phyloP scores from a whole-genome alignment of 1,140 invertebrate species.

The Megalonaias nervosa region DNA sequence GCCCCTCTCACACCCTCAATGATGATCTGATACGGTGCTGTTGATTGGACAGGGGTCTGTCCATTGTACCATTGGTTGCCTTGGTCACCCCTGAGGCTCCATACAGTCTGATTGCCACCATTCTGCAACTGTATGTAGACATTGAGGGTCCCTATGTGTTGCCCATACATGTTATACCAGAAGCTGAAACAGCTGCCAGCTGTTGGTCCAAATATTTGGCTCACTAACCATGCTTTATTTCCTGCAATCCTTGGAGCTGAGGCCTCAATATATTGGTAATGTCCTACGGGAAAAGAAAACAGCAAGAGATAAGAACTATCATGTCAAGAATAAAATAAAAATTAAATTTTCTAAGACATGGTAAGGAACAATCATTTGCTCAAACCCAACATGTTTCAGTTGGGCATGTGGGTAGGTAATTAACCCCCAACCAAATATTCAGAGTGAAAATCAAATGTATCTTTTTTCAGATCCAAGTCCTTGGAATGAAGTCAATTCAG shows the following conservation, averaged over 20 bases:
- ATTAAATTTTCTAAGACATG: too few relatives aligned
- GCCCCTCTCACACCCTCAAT: constrained; percentile 53
- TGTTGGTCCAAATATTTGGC: constrained; percentile 41
- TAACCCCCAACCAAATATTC: too few relatives aligned
- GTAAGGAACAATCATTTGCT: too few relatives aligned
- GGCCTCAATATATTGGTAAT: constrained; percentile 64
- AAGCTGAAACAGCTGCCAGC: constrained; percentile 48
- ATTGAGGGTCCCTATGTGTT: constrained; percentile 49
- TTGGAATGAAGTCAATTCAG: too few relatives aligned
- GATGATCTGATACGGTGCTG: constrained; percentile 38
- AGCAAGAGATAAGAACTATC: too few relatives aligned
- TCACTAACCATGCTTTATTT: constrained; percentile 55
- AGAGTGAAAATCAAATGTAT: too few relatives aligned
- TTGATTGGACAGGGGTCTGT: constrained; percentile 47
- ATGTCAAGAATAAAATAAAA: too few relatives aligned
- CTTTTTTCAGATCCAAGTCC: too few relatives aligned
- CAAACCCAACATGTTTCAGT: too few relatives aligned
- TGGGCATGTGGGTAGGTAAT: too few relatives aligned
- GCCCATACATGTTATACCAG: constrained; percentile 64
- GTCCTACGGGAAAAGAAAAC: constrained; percentile 35
- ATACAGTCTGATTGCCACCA: constrained; percentile 44
- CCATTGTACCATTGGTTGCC: constrained; percentile 56
- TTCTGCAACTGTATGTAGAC: constrained; percentile 31
- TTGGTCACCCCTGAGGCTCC: constrained; percentile 51
- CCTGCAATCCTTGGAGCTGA: constrained; percentile 53